A percentile compares a stretch with the other conserved stretches of the same genome.
Evolutionary conservation across 2,113 vertebrate genomes (phyloP).

Genomic region (Spea bombifrons): DNA sequence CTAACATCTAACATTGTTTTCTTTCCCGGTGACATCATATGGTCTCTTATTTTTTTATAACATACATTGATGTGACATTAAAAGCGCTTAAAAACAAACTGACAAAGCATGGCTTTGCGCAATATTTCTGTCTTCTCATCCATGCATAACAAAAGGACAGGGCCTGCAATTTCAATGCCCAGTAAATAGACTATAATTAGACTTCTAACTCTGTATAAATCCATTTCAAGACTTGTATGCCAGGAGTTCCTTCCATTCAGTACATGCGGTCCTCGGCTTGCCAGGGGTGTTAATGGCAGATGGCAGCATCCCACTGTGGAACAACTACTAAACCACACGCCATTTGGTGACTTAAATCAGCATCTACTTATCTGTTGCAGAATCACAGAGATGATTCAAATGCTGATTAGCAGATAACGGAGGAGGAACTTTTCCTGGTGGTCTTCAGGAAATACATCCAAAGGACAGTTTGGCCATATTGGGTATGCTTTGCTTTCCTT

Average conservation of each 20-base stretch:
- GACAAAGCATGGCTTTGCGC: neutral
- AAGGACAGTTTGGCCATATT: too few species aligned
- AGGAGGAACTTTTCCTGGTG: neutral
- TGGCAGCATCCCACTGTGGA: slow-evolving; percentile 49
- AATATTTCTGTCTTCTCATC: slow-evolving; percentile 23
- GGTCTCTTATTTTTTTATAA: slow-evolving; percentile 1
- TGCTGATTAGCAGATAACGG: slow-evolving; percentile 12
- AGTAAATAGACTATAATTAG: slow-evolving; percentile 48
- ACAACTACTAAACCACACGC: slow-evolving; percentile 47
- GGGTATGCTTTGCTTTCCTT: too few species aligned
- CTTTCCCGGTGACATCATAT: slow-evolving; percentile 17
- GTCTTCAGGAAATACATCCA: too few species aligned
- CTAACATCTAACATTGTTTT: slow-evolving; percentile 2
- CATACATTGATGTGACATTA: slow-evolving; percentile 14
- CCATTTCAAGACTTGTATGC: slow-evolving; percentile 30
- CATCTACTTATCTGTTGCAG: slow-evolving; percentile 42
- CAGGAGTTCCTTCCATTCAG: slow-evolving; percentile 48
- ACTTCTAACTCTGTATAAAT: slow-evolving; percentile 40
- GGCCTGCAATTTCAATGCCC: slow-evolving; percentile 31
- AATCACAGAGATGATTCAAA: slow-evolving; percentile 37
- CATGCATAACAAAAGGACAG: slow-evolving; percentile 31
- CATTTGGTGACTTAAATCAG: slow-evolving; percentile 46
- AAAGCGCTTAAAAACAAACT: slow-evolving; percentile 21
- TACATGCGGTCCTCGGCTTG: slow-evolving; percentile 45
- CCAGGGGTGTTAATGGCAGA: slow-evolving; percentile 50